These are phyloP conservation scores for Solen grandis DNA, from an alignment of 1,140 invertebrate species.

Conservation along the genomic window DNA sequence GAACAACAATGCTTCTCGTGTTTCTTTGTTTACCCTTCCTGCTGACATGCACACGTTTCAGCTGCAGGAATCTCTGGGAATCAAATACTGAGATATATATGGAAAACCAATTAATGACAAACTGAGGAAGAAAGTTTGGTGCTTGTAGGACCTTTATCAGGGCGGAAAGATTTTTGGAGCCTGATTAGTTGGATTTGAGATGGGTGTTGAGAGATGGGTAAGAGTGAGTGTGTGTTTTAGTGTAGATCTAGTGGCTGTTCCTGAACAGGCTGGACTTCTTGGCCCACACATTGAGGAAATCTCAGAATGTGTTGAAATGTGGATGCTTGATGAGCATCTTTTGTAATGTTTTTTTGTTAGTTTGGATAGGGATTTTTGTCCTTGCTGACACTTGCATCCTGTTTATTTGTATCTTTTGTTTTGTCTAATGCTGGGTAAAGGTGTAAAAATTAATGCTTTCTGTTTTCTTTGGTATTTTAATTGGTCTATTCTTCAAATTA, in stretches of 20 bases:
- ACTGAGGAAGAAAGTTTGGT: conserved; percentile 37
- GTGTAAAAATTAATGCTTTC: too few species aligned
- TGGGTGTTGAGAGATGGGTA: conserved; percentile 29
- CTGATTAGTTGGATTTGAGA: conserved; percentile 48
- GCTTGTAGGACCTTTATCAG: conserved; percentile 45
- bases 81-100: conserved; percentile 29
- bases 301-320: neutral
- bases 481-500: too few species aligned
- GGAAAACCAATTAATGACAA: conserved; percentile 52
- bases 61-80: conserved; percentile 32
- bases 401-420: too few species aligned
- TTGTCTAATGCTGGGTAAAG: too few species aligned
- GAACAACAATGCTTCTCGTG: conserved; percentile 31
- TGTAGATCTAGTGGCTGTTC: too few species aligned
- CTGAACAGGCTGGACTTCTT: neutral
- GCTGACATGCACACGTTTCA: conserved; percentile 9
- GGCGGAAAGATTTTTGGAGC: conserved; percentile 47
- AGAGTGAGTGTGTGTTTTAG: too few species aligned
- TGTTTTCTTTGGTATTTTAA: too few species aligned
- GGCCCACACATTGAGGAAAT: neutral
- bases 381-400: conserved; percentile 16
- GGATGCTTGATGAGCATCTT: neutral
- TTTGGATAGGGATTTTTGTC: neutral
- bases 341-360: conserved; percentile 15
- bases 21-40: conserved; percentile 53